A percentile compares a stretch with the other conserved stretches of the same genome.
phyloP scores from a whole-genome alignment of 2,113 vertebrate species.

The Macrotus californicus region DNA sequence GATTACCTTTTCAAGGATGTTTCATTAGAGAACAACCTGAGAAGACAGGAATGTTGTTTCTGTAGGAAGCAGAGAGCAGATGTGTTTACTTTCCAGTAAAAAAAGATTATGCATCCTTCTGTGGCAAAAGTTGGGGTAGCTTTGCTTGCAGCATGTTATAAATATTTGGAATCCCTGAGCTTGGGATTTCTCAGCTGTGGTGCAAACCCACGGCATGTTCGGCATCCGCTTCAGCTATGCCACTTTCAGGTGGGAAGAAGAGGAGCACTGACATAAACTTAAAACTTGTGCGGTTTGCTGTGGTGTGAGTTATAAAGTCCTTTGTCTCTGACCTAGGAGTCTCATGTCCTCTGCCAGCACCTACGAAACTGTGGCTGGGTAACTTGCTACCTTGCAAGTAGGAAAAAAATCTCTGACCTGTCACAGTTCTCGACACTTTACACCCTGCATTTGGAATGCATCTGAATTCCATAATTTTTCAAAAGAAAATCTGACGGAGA shows the following conservation, averaged over 20 bases:
- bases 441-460: background rate
- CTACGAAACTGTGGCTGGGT: background rate
- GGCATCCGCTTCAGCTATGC: background rate
- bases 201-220: too few relatives aligned
- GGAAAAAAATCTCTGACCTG: background rate
- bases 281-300: background rate
- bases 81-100: background rate
- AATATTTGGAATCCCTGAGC: background rate
- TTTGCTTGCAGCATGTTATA: background rate
- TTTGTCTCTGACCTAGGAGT: background rate
- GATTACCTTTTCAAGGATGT: background rate
- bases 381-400: background rate
- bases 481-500: background rate
- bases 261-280: fast-evolving
- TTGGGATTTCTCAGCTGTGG: background rate
- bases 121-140: background rate
- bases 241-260: background rate
- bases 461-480: background rate
- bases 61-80: background rate
- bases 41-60: background rate
- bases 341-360: background rate
- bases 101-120: background rate
- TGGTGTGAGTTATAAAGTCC: background rate
- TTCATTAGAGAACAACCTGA: background rate
- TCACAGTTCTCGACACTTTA: background rate